Base-by-base conservation (phyloP, 2,113 vertebrate genomes). In the Carassius gibelio region DNA sequence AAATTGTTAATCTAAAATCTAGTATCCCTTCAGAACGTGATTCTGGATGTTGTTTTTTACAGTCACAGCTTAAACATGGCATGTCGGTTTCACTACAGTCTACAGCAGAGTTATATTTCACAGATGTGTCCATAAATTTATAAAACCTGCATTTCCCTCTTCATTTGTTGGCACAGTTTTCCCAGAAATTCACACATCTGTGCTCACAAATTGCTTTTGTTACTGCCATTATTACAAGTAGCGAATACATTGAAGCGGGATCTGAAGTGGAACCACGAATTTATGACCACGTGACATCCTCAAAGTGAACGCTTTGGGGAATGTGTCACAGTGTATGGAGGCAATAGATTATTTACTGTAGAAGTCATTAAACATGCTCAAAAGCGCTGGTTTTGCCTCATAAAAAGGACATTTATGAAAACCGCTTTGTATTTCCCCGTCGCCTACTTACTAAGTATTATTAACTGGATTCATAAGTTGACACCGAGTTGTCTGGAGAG, bases 211-310 rank as follows among this genome's bases (percentile, higher is more conserved):
- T 84, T 79, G 86, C 88, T 90, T 91, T 81, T 80, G 50, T 89
- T 74, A 26, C 85, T 80, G 78, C 78, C 89, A 72, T 91, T 93
- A 90, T 93, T 89, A 88, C 88, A 88, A 84, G 81, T 79, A 26
- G 80, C 85, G 81, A 76, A 89, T 89, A 91, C 82, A 81, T 59
- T 83, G 26, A 69, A 77, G 68, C 83, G 52, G 75, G 71, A 89
- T 76, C 87, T 89, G 89, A 89, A 89, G 87, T 88, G 84, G 89
- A 91, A 91, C 85, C 85, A 84, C 87, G 87, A 89, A 81, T 89
- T 88, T 84, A 88, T 14, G 87, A 88, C 82, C 91, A 89, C 75
- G 86, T 87, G 87, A 81, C 42, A 45, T 14, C 30, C 78, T 48
- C 38, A 50, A 66, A 81, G 61, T 48, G n/a, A 81, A 81, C 1